Evolutionary conservation across 2,888 invertebrate genomes (phyloP), one percentile per base, ranked within the genome.

Genomic region (Agrotis segetum): DNA sequence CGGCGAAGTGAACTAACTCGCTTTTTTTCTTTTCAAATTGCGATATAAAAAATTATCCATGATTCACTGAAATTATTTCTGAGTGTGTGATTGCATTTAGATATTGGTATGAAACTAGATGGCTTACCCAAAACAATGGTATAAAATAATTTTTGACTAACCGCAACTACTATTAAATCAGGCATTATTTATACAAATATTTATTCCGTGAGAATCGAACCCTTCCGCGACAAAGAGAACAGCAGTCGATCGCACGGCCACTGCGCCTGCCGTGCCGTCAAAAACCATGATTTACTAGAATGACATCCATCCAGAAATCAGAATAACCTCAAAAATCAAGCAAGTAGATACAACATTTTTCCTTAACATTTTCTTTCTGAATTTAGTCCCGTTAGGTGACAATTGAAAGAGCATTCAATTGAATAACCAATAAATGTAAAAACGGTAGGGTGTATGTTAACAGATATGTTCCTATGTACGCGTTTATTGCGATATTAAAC

Each of bases 401-500:
- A 50, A 49, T 60, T 50, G 46, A 69, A 64, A 58, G 13, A 52
- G 40, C 9, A 58, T 24, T 58, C 61, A 9, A 65, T 65, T 11
- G 17, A 75, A 70, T 61, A 58, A 44, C 47, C 53, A 63, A 64
- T 61, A 77, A 44, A 34, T 67, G 16, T 29, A 19, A 77, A 70
- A 52, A 52, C 11, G 16, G n/a, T 52, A 44, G 17, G 17, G 9
- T 1, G 63, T 29, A n/a, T 71, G 29, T 77, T 66, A 21, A n/a
- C 46, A 77, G 65, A 73, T 47, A 55, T 46, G 44, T 56, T 55
- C 34, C 24, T 53, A n/a, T 53, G 13, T 46, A 50, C 44, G 34
- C 56, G 13, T 34, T 3, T 56, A 44, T 72, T 58, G 60, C 69
- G 75, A 85, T 83, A 87, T 87, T 82, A 84, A 84, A 83, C 73